Conservation (phyloP, 2,888 invertebrate genomes). For the Digitonthophagus gazella region DNA sequence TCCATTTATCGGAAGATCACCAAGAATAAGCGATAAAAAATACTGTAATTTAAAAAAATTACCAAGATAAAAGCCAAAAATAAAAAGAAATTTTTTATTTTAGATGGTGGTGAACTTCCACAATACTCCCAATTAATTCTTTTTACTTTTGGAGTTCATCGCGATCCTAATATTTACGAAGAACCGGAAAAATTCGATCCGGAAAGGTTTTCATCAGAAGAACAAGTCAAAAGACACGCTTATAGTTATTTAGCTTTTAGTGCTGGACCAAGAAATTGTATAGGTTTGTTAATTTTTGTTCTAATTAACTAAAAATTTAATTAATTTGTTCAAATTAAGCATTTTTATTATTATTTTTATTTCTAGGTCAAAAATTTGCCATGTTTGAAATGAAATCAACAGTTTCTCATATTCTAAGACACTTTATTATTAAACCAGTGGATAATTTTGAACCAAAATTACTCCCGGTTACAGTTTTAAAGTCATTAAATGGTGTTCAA, state of each 20-base stretch:
- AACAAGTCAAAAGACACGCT: conserved; percentile 7
- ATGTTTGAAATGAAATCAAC: conserved; percentile 25
- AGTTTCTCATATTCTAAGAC: conserved; percentile 21
- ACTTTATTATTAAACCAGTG: conserved; percentile 23
- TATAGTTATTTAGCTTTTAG: conserved; percentile 15
- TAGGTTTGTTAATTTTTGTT: not conserved
- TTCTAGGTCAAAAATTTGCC: conserved; percentile 28
- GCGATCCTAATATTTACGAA: conserved; percentile 44
- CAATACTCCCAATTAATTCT: conserved; percentile 6
- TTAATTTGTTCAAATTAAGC: too few species aligned
- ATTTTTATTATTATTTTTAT: too few species aligned
- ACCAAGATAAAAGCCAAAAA: too few species aligned
- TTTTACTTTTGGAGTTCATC: conserved; percentile 41
- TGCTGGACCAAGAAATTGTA: conserved; percentile 17
- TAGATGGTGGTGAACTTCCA: conserved; percentile 7
- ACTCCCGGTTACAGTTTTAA: conserved; percentile 6
- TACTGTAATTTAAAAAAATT: not conserved
- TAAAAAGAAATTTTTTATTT: not conserved
- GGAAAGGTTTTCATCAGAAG: conserved; percentile 5
- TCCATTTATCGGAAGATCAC: not conserved
- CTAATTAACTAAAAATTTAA: too few species aligned
- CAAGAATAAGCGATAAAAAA: not conserved
- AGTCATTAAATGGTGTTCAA: conserved; percentile 9
- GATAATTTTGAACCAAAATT: not conserved
- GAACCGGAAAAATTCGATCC: conserved; percentile 43